These are phyloP conservation scores for fruit fly (Drosophila melanogaster) DNA, from an alignment of 1,140 invertebrate species.

Conservation along the genomic window Release_6_plus_ISO1_MT NC_004354.4:14890501-14891000, in stretches of 20 bases:
- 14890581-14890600: constrained; percentile 61
- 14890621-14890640: constrained; percentile 59
- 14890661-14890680: constrained; percentile 17
- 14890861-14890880: constrained; percentile 79
- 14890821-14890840: constrained; percentile 78
- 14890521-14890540: constrained; percentile 11
- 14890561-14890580: constrained; percentile 9
- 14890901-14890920: constrained; percentile 12
- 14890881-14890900: constrained; percentile 25
- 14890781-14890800: constrained; percentile 27
- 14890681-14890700: neutral
- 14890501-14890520: constrained; percentile 47
- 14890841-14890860: constrained; percentile 76
- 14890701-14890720: neutral
- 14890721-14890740: neutral
- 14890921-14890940: neutral
- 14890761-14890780: constrained; percentile 35
- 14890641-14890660: constrained; percentile 51
- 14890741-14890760: constrained; percentile 20
- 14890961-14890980: neutral
- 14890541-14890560: constrained; percentile 8
- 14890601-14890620: constrained; percentile 38
- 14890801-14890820: constrained; percentile 66
- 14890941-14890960: constrained; percentile 4
- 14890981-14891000: too few relatives aligned